Evolutionary conservation across 2,113 vertebrate species (phyloP).

Genomic region (Oplegnathus fasciatus): DNA sequence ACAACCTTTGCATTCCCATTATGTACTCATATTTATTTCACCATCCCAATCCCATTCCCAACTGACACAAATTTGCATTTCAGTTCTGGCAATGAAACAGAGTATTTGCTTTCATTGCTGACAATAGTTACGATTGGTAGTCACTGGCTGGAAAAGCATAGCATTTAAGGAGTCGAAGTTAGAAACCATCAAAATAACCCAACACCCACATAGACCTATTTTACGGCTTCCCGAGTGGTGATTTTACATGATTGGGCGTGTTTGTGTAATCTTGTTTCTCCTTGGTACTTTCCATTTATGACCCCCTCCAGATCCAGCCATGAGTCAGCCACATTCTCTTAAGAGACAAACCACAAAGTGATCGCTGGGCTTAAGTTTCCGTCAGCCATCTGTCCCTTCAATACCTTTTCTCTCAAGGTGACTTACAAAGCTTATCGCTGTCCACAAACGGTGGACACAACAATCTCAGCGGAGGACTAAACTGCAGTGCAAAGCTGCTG

Average conservation of each 20-base stretch:
- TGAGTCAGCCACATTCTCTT: constrained; percentile 68
- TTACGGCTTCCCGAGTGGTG: constrained; percentile 64
- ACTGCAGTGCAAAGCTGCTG: not conserved
- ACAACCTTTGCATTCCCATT: constrained; percentile 30
- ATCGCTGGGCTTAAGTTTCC: constrained; percentile 57
- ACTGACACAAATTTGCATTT: constrained; percentile 37
- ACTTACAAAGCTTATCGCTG: constrained; percentile 16
- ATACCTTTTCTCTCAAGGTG: constrained; percentile 59
- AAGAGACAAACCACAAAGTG: constrained; percentile 40
- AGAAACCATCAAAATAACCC: constrained; percentile 70
- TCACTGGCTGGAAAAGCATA: constrained; percentile 45
- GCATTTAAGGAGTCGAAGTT: constrained; percentile 61
- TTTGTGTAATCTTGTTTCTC: constrained; percentile 82
- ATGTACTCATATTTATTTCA: constrained; percentile 41
- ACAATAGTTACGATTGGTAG: constrained; percentile 30
- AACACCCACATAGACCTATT: constrained; percentile 71
- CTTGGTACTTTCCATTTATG: constrained; percentile 80
- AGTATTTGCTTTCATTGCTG: constrained; percentile 44
- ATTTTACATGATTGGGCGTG: constrained; percentile 73
- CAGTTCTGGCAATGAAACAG: constrained; percentile 9
- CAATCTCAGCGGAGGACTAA: constrained; percentile 18
- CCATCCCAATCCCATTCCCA: constrained; percentile 13
- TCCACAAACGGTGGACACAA: constrained; percentile 1
- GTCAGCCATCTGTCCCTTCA: constrained; percentile 44
- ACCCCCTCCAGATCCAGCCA: constrained; percentile 59